These are phyloP conservation scores for Epinephelus lanceolatus DNA, from an alignment of 2,113 vertebrate genomes.

Conservation along the genomic window DNA sequence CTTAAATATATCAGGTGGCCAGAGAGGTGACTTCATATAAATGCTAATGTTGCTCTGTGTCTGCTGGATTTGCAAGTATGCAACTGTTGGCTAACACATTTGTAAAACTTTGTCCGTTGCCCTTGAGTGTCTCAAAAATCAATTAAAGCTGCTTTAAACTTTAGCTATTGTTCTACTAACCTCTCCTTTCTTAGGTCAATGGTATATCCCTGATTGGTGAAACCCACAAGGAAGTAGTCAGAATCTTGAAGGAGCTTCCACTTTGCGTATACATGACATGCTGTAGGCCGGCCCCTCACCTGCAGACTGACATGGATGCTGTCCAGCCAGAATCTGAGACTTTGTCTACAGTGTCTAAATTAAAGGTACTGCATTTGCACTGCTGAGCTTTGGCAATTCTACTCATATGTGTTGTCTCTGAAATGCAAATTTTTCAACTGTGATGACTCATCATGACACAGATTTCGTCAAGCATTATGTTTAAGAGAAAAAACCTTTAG, in stretches of 20 bases:
- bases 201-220: conserved; percentile 93
- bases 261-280: conserved; percentile 92
- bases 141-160: background rate
- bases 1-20: background rate
- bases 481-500: background rate
- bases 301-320: conserved; percentile 73
- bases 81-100: background rate
- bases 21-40: background rate
- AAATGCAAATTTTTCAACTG: background rate
- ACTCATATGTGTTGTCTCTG: background rate
- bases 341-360: conserved; percentile 21
- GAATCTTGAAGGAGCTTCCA: conserved; percentile 94
- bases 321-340: conserved; percentile 75
- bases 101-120: background rate
- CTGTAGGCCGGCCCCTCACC: conserved; percentile 87
- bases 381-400: background rate
- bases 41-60: background rate
- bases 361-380: conserved; percentile 66
- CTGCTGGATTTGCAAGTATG: no score
- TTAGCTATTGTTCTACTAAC: background rate
- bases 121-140: no score
- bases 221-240: conserved; percentile 94
- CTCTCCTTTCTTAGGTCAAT: conserved; percentile 87
- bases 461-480: background rate
- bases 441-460: background rate